These are phyloP conservation scores for Indicator maculatus DNA, from an alignment of 2,113 vertebrate species.

Conservation along the genomic window DNA sequence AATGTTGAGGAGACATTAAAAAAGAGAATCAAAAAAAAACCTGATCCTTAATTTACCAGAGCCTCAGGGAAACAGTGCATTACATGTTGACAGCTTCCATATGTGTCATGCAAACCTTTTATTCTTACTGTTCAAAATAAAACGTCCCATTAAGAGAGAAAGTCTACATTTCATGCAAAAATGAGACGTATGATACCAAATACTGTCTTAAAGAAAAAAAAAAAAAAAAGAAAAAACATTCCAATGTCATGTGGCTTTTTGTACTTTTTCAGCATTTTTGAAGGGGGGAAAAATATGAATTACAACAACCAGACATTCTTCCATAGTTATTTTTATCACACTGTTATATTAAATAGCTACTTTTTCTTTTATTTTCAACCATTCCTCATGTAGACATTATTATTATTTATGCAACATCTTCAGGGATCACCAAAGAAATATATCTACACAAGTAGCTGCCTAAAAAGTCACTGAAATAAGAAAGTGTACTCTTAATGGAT, in stretches of 20 bases:
- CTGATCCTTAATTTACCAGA: slow-evolving; percentile 53
- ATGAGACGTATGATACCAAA: slow-evolving; percentile 42
- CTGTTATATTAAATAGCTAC: background rate
- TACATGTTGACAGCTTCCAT: slow-evolving; percentile 71
- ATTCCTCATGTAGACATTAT: background rate
- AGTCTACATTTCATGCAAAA: slow-evolving; percentile 55
- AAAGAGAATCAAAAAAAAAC: slow-evolving; percentile 33
- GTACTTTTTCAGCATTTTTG: slow-evolving; percentile 36
- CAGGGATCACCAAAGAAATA: background rate
- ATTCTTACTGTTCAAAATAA: slow-evolving; percentile 62
- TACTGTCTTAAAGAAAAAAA: slow-evolving; percentile 59
- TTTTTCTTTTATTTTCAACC: background rate
- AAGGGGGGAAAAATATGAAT: background rate
- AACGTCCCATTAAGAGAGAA: slow-evolving; percentile 53
- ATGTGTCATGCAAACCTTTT: slow-evolving; percentile 68
- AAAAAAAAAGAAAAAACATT: slow-evolving; percentile 48
- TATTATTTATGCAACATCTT: background rate
- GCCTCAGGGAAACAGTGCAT: slow-evolving; percentile 47
- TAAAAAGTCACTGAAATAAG: background rate
- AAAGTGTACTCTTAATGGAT: background rate
- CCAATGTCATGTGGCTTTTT: slow-evolving; percentile 45
- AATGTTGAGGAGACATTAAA: slow-evolving; percentile 26
- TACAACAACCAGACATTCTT: slow-evolving; percentile 33
- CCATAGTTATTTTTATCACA: slow-evolving; percentile 22
- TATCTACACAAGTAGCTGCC: background rate